A percentile compares a stretch with the other conserved stretches of the same genome.
Conservation (phyloP, 1,140 invertebrate genomes). For the Leucophenga varia region DNA sequence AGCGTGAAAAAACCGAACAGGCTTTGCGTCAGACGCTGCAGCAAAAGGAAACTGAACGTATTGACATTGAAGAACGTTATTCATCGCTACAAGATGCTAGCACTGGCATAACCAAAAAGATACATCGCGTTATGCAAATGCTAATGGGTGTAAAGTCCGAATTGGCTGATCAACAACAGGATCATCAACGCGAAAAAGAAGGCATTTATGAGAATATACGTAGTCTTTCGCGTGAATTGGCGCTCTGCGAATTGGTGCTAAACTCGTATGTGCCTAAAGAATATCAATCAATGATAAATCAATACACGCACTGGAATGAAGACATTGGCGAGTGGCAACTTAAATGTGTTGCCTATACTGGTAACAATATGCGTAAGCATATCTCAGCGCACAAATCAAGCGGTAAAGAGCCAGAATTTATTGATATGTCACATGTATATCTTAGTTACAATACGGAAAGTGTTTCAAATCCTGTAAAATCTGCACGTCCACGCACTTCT, state of each 20-base stretch:
- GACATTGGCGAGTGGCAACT: constrained; percentile 98
- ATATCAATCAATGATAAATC: constrained; percentile 91
- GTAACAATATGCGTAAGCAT: constrained; percentile 93
- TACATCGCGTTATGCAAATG: constrained; percentile 84
- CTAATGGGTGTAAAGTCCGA: constrained; percentile 83
- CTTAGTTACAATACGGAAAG: constrained; percentile 51
- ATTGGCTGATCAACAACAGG: constrained; percentile 83
- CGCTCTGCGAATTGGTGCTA: constrained; percentile 81
- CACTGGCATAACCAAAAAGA: constrained; percentile 86
- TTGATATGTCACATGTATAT: constrained; percentile 55
- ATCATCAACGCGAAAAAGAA: constrained; percentile 96
- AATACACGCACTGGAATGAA: constrained; percentile 95
- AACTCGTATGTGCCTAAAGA: constrained; percentile 91
- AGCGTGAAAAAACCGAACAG: constrained; percentile 78
- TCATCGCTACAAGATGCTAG: constrained; percentile 92
- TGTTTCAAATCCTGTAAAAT: constrained; percentile 47
- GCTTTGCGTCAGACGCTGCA: constrained; percentile 78
- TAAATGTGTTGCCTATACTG: constrained; percentile 96
- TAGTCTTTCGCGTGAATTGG: constrained; percentile 86
- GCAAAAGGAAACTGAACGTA: constrained; percentile 87
- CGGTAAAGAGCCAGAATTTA: constrained; percentile 49
- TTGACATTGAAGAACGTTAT: constrained; percentile 97
- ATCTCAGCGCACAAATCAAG: constrained; percentile 40
- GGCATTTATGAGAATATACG: constrained; percentile 89
- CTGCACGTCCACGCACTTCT: constrained; percentile 46